A percentile compares a stretch with the other conserved stretches of the same genome.
Conservation (phyloP, 2,113 vertebrate genomes). For the Apteryx owenii region DNA sequence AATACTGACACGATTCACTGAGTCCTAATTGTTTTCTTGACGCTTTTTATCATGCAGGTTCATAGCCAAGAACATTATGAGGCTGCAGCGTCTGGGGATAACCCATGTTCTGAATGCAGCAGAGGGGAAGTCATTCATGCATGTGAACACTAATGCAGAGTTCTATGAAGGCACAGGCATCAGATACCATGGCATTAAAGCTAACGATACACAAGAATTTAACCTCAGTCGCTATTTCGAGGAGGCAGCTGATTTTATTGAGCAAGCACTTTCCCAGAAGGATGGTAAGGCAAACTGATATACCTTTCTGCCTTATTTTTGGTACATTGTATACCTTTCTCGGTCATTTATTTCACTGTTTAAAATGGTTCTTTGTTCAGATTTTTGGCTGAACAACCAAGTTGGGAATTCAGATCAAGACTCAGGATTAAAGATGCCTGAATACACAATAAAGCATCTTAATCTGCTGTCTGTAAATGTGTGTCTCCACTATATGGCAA, state of each 20-base stretch:
- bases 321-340: not conserved
- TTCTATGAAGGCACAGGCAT: conserved; percentile 94
- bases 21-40: not conserved
- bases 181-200: conserved; percentile 93
- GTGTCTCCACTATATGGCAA: not conserved
- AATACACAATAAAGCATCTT: not conserved
- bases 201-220: conserved; percentile 93
- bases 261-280: conserved; percentile 91
- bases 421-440: not conserved
- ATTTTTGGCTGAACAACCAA: not conserved
- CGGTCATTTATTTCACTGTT: not conserved
- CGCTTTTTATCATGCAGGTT: conserved; percentile 78
- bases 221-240: conserved; percentile 96
- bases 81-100: conserved; percentile 90
- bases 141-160: conserved; percentile 94
- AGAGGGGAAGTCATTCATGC: conserved; percentile 98
- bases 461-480: not conserved
- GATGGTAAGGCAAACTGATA: conserved; percentile 83
- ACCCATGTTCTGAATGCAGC: conserved; percentile 95
- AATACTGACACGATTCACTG: not conserved
- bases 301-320: not conserved
- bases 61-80: conserved; percentile 91
- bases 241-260: conserved; percentile 94
- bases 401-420: not conserved
- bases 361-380: not conserved